phyloP scores from a whole-genome alignment of 2,888 invertebrate genomes.

The Heliconius sara region DNA sequence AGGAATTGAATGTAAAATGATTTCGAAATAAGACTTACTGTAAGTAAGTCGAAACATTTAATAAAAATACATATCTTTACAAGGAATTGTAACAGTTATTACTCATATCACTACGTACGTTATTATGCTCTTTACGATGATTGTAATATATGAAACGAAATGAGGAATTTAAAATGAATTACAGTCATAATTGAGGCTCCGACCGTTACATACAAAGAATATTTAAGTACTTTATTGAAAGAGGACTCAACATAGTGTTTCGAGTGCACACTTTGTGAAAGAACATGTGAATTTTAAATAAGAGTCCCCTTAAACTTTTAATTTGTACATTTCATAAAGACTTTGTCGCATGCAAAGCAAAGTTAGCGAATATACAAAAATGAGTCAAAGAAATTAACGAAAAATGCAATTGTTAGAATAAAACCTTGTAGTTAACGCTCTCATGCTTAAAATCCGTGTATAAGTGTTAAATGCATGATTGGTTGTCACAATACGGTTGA shows the following conservation, averaged over 20 bases:
- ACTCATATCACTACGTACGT: not conserved
- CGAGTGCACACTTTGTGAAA: not conserved
- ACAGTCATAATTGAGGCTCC: slow-evolving; percentile 6
- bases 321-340: not conserved
- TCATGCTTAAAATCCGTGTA: too few relatives aligned
- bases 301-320: not conserved
- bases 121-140: not conserved
- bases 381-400: too few relatives aligned
- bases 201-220: slow-evolving; percentile 12
- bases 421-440: too few relatives aligned
- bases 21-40: not conserved
- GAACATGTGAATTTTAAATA: not conserved
- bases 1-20: not conserved
- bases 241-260: not conserved
- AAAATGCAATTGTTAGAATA: too few relatives aligned
- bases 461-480: too few relatives aligned
- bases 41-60: not conserved
- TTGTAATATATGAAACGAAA: slow-evolving; percentile 6
- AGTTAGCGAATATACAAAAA: not conserved
- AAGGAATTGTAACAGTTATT: not conserved
- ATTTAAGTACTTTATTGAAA: slow-evolving; percentile 10
- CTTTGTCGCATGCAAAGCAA: not conserved
- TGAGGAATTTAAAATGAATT: not conserved
- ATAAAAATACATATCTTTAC: not conserved
- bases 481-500: too few relatives aligned